phyloP scores from a whole-genome alignment of 2,113 vertebrate species.

The Ophthalmolycus amberensis region DNA sequence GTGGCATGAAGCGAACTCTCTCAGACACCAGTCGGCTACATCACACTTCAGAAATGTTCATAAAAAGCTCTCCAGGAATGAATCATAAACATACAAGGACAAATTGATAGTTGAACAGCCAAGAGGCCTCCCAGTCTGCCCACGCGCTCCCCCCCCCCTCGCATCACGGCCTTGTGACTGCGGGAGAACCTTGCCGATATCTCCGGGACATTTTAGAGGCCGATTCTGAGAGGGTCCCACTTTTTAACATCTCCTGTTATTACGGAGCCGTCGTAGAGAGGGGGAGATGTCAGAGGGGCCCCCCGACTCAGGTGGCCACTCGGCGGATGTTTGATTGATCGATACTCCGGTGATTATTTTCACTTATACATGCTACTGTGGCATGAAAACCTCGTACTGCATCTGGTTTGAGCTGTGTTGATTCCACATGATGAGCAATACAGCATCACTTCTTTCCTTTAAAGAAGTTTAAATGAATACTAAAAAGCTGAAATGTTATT shows the following conservation, averaged over 20 bases:
- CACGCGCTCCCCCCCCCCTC: not conserved
- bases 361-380: too few species aligned
- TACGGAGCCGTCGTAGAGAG: too few species aligned
- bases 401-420: too few species aligned
- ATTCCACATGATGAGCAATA: not conserved
- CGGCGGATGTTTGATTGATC: too few species aligned
- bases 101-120: slow-evolving; percentile 29
- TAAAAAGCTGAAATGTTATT: not conserved
- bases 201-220: slow-evolving; percentile 15
- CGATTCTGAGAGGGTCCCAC: not conserved
- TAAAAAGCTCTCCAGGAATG: slow-evolving; percentile 2
- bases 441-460: not conserved
- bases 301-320: too few species aligned
- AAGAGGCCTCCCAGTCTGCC: slow-evolving; percentile 26
- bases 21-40: not conserved
- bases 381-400: too few species aligned
- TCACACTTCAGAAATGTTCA: slow-evolving; percentile 2
- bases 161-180: slow-evolving; percentile 21
- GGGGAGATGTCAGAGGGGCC: too few species aligned
- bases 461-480: too few species aligned
- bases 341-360: too few species aligned
- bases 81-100: slow-evolving; percentile 26
- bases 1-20: not conserved
- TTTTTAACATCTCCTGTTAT: not conserved
- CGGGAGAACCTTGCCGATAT: not conserved